phyloP scores from a whole-genome alignment of 2,888 invertebrate genomes.

The Habrosyne pyritoides region DNA sequence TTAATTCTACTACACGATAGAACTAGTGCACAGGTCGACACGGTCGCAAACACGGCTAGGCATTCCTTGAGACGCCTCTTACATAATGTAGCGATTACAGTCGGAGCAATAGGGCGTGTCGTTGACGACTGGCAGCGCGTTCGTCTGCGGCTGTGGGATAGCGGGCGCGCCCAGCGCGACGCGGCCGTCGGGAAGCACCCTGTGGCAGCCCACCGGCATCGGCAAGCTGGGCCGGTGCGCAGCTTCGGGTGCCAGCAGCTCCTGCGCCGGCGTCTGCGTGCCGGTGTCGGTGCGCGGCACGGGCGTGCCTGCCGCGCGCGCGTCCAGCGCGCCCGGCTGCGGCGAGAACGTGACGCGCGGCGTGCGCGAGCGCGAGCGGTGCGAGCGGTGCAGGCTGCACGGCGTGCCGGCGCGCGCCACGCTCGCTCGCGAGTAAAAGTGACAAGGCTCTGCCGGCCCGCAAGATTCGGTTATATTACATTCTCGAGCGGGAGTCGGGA shows the following conservation, averaged over 20 bases:
- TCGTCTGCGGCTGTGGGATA: constrained; percentile 47
- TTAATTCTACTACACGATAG: constrained; percentile 60
- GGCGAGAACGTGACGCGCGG: constrained; percentile 75
- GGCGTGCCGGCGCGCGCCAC: constrained; percentile 88
- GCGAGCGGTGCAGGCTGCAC: constrained; percentile 82
- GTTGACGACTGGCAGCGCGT: constrained; percentile 75
- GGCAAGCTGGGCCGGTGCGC: constrained; percentile 80
- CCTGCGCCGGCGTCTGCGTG: constrained; percentile 60
- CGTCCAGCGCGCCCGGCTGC: constrained; percentile 40
- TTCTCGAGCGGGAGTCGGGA: constrained; percentile 48
- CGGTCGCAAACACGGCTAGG: constrained; percentile 81
- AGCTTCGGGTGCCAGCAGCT: constrained; percentile 58
- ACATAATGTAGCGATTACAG: constrained; percentile 95
- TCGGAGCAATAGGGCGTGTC: constrained; percentile 89
- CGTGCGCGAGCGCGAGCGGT: constrained; percentile 72
- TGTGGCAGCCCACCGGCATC: constrained; percentile 83
- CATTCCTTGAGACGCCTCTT: constrained; percentile 84
- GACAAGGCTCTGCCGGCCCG: constrained; percentile 78
- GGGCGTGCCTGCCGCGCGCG: too few species aligned
- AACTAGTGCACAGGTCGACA: constrained; percentile 78
- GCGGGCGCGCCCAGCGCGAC: constrained; percentile 72
- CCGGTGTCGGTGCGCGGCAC: constrained; percentile 68
- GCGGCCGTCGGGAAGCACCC: constrained; percentile 77
- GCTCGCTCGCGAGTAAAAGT: constrained; percentile 90
- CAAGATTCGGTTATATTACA: constrained; percentile 59